phyloP scores from a whole-genome alignment of 1,140 invertebrate species.

The Venturia canescens region DNA sequence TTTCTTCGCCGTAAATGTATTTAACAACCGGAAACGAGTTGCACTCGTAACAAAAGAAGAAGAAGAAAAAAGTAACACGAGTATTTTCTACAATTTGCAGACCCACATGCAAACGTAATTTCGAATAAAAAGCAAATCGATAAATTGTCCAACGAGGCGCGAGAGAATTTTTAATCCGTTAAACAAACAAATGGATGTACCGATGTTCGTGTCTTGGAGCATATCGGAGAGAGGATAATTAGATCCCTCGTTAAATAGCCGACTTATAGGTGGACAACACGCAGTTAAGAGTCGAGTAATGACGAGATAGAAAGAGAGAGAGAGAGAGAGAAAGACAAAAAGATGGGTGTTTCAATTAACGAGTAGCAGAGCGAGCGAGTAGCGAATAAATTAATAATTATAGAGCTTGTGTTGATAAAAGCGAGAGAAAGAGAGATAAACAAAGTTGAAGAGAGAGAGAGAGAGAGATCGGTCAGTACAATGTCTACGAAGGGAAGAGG shows the following conservation, averaged over 20 bases:
- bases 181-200: conserved; percentile 22
- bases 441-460: not conserved
- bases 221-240: conserved; percentile 55
- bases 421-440: conserved; percentile 37
- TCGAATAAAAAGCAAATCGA: not conserved
- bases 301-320: conserved; percentile 33
- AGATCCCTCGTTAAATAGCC: conserved; percentile 60
- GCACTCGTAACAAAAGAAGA: no score
- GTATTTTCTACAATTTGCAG: not conserved
- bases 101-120: not conserved
- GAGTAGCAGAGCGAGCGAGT: conserved; percentile 52
- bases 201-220: conserved; percentile 35
- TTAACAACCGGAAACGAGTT: not conserved
- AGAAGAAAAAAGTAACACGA: not conserved
- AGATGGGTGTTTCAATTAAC: conserved; percentile 60
- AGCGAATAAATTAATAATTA: conserved; percentile 67
- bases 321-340: conserved; percentile 27
- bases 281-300: conserved; percentile 16
- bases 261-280: conserved; percentile 31
- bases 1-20: not conserved
- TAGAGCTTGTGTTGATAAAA: conserved; percentile 59
- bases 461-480: conserved; percentile 45
- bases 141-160: not conserved
- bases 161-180: not conserved
- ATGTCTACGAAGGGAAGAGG: conserved; percentile 62